Evolutionary conservation across 2,797 vertebrate genomes (phyloP).

Genomic region (Sarcoramphus papa): DNA sequence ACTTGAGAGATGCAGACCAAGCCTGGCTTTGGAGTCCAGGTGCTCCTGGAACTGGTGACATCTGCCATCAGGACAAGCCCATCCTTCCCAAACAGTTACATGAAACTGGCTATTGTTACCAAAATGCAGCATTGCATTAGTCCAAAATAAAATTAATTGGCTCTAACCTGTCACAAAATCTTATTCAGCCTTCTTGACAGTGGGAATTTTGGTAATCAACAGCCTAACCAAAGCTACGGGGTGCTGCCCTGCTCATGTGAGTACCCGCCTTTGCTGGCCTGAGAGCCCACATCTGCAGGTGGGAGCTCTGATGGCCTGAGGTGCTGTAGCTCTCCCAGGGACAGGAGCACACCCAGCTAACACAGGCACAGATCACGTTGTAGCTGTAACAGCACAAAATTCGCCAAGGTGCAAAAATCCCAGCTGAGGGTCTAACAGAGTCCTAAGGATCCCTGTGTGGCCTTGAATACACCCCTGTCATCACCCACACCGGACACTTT

Average conservation of each 20-base stretch:
- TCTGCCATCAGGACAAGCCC: background rate
- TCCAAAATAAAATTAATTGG: background rate
- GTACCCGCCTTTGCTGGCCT: background rate
- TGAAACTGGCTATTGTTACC: background rate
- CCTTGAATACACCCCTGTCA: background rate
- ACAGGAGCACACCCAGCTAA: background rate
- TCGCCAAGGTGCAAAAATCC: background rate
- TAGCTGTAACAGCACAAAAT: background rate
- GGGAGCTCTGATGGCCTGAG: background rate
- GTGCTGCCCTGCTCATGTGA: background rate
- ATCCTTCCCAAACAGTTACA: background rate
- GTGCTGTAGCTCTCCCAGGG: background rate
- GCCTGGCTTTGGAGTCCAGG: background rate
- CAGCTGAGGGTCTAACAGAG: background rate
- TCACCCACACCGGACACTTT: background rate
- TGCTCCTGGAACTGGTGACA: background rate
- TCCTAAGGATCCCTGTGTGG: background rate
- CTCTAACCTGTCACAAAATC: background rate
- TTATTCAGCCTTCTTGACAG: background rate
- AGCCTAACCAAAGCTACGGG: background rate
- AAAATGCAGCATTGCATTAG: background rate
- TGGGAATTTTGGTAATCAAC: background rate
- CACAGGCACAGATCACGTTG: fast-evolving
- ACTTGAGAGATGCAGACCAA: background rate
- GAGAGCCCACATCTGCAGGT: background rate